Base-by-base conservation (phyloP, 2,797 vertebrate species). In the Danionella dracula region DNA sequence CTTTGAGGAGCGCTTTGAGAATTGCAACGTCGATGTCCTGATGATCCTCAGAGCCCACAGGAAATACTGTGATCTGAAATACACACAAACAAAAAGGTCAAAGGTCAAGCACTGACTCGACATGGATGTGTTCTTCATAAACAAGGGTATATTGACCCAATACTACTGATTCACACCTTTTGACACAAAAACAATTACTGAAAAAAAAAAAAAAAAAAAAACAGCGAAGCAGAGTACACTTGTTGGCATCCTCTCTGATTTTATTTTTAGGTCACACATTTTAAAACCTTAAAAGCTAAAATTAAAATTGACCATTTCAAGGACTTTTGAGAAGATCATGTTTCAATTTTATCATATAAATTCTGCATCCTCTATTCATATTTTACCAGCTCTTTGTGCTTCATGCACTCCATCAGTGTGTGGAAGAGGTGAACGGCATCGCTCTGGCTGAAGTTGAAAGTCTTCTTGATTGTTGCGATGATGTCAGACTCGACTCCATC, bases 11-110 rank as follows among this genome's bases (percentile, higher is more conserved):
- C 29, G 96, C 95, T 81, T 89, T 96, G 74, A 98, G 92, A 80
- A 99, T 98, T 73, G 97, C 96, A 66, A 99, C 94, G 70, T 99
- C 97, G 49, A 99, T 94, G 81, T 99, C 97, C 80, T 97, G 93
- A 81, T 94, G 91, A 27, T 99, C 97, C 20, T 98, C 96, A 7
- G 96, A 97, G 74, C 95, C 94, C 78, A 97, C 90, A 75, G 97
- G 94, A 88, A 98, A 99, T 81, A 99, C 95, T 0, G 97, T 98
- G 62, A 99, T 99, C 97, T 99, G 49, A 61, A 9, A 75, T 71
- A 79, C 71, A 42, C 11, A 51, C 20, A 57, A 35, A 58, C 57
- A 71, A 31, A 27, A 4, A 42, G 11, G 12, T 51, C 34, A 42
- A 2, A 13, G 10, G 10, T n/a, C 10, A 55, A 23, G 20, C n/a